These are phyloP conservation scores for Drosophila nigritarsus DNA, from an alignment of 2,888 invertebrate genomes.

Conservation along the genomic window DNA sequence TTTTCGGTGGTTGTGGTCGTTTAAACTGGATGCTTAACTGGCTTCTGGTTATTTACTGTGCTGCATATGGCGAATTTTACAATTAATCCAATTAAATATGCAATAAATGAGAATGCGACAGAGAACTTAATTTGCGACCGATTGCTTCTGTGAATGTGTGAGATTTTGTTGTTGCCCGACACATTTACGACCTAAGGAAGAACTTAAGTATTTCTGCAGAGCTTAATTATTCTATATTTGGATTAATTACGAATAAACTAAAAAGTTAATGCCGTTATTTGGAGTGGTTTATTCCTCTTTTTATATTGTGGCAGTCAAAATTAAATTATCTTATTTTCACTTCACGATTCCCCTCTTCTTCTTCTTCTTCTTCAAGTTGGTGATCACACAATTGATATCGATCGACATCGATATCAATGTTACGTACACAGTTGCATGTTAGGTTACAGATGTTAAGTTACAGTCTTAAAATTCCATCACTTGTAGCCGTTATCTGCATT, in stretches of 20 bases:
- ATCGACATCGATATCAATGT: not conserved
- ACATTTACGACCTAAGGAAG: too few species aligned
- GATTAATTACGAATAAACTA: accelerated
- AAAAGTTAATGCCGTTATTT: too few species aligned
- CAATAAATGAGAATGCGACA: not conserved
- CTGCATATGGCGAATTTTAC: not conserved
- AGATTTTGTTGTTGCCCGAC: not conserved
- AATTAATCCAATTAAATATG: not conserved
- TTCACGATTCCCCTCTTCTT: too few species aligned
- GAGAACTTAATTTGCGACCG: not conserved
- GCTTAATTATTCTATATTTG: not conserved
- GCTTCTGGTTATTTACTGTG: not conserved
- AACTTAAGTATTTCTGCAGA: not conserved
- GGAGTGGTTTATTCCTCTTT: accelerated
- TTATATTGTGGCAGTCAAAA: too few species aligned
- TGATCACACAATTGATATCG: not conserved
- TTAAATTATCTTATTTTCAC: too few species aligned
- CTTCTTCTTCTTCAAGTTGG: not conserved
- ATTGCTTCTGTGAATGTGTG: not conserved
- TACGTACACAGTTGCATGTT: accelerated
- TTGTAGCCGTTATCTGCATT: too few species aligned
- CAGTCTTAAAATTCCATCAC: not conserved
- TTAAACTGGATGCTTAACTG: not conserved
- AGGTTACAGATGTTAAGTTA: not conserved
- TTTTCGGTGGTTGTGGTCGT: conserved; percentile 4